Base-by-base conservation (phyloP, 2,113 vertebrate genomes). In the Alexandromys fortis region DNA sequence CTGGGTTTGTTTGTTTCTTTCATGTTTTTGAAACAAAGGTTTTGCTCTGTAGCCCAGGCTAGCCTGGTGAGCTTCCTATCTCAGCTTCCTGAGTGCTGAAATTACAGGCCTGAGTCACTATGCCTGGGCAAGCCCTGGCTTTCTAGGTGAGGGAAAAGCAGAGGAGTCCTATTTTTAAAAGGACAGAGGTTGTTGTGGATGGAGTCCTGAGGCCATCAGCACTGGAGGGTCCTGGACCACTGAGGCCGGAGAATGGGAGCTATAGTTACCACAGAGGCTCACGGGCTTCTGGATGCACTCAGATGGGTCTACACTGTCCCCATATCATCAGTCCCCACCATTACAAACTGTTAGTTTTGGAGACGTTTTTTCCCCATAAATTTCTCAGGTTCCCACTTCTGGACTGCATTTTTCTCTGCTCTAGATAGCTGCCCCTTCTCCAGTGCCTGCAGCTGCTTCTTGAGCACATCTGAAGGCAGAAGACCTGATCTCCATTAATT, bases 401-500 rank as follows among this genome's bases (percentile, higher is more conserved):
- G 94, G 97, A 83, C 67, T 94, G 93, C 22, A 91, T 96, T 97
- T 93, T 92, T 72, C 93, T 97, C 58, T 89, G 87, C 92, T 97
- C 95, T 65, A 98, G 97, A 98, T 82, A 97, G 88, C 93, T 19
- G 52, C 96, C 96, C 96, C 83, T 97, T 96, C 97, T 98, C 96
- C 82, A 33, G 68, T 82, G 76, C 49, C 97, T 95, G 88, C 94
- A 92, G 95, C 98, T 98, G 97, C 94, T 97, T 95, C 68, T 77
- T 92, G 96, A 79, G 97, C 96, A 98, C 97, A 97, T 96, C 97
- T 93, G 96, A 98, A 98, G 95, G 97, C 96, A 96, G 92, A 98
- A 98, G 98, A 98, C 98, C 98, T 97, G 92, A 86, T 98, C 97
- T 98, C 98, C 98, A 98, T 99, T 99, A 98, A 99, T 99, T 99